phyloP scores from a whole-genome alignment of 2,888 invertebrate genomes.

The Drosophila algonquin region DNA sequence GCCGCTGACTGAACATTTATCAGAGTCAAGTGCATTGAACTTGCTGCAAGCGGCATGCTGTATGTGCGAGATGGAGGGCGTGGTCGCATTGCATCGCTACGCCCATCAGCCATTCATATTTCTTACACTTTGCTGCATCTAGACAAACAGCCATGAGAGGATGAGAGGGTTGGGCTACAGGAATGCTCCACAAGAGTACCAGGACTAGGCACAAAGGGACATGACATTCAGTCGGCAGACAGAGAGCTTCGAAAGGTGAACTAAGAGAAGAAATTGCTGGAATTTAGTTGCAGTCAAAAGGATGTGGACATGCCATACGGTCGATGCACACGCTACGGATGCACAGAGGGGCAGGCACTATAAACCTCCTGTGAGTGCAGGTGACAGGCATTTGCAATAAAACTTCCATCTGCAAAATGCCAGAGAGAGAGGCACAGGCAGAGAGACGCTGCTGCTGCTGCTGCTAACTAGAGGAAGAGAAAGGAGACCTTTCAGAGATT shows the following conservation, averaged over 20 bases:
- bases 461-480: constrained; percentile 20
- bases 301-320: constrained; percentile 43
- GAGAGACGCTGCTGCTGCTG: background rate
- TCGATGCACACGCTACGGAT: background rate
- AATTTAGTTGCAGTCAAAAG: constrained; percentile 57
- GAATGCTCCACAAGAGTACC: background rate
- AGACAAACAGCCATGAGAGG: constrained; percentile 48
- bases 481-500: constrained; percentile 63
- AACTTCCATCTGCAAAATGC: constrained; percentile 40
- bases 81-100: constrained; percentile 40
- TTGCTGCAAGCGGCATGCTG: constrained; percentile 54
- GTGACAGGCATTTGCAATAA: constrained; percentile 66
- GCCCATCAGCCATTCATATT: constrained; percentile 73
- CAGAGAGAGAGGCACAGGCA: background rate
- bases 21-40: constrained; percentile 69
- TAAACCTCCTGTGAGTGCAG: constrained; percentile 56
- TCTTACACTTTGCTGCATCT: constrained; percentile 70
- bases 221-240: constrained; percentile 58
- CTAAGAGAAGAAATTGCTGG: constrained; percentile 52
- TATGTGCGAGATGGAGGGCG: constrained; percentile 57
- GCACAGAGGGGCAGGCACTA: constrained; percentile 15
- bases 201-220: constrained; percentile 58
- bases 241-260: constrained; percentile 65
- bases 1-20: constrained; percentile 63
- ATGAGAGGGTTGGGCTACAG: background rate